These are phyloP conservation scores for Apogon talboti DNA, from an alignment of 2,797 vertebrate genomes.

Conservation along the genomic window DNA sequence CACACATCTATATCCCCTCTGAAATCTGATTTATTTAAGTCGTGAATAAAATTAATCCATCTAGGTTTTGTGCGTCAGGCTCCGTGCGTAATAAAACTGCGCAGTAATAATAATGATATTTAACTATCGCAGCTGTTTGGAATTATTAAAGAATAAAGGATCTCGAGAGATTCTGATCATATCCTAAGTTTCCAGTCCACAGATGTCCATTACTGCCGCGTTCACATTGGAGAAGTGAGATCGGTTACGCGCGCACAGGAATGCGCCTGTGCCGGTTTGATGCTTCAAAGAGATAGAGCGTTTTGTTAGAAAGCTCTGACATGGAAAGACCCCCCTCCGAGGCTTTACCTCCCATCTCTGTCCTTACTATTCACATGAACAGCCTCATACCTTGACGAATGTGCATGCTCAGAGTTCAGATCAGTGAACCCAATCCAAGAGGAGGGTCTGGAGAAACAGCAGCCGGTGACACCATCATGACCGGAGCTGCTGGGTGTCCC, in stretches of 20 bases:
- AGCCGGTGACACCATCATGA: not conserved
- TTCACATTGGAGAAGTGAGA: slow-evolving; percentile 22
- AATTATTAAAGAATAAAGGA: not conserved
- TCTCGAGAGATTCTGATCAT: not conserved
- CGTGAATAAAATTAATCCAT: not conserved
- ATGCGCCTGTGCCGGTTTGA: slow-evolving; percentile 62
- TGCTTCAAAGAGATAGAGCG: slow-evolving; percentile 22
- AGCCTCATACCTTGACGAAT: slow-evolving; percentile 3
- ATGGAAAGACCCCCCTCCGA: slow-evolving; percentile 24
- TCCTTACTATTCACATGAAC: slow-evolving; percentile 19
- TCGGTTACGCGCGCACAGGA: slow-evolving; percentile 64
- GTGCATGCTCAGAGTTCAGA: slow-evolving; percentile 2
- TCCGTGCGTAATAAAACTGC: too few relatives aligned
- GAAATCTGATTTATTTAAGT: not conserved
- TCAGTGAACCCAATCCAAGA: not conserved
- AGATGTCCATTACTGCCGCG: slow-evolving; percentile 3
- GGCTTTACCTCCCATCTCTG: slow-evolving; percentile 11
- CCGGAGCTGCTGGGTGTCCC: not conserved
- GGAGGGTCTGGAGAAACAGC: not conserved
- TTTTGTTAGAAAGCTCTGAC: slow-evolving; percentile 26
- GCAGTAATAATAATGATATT: not conserved
- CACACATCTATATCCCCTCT: not conserved
- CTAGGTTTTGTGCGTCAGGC: not conserved
- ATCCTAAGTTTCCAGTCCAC: not conserved
- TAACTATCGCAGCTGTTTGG: not conserved